A percentile compares a stretch with the other conserved stretches of the same genome.
These are phyloP conservation scores for Frieseomelitta varia DNA, from an alignment of 1,140 invertebrate species.

Conservation along the genomic window DNA sequence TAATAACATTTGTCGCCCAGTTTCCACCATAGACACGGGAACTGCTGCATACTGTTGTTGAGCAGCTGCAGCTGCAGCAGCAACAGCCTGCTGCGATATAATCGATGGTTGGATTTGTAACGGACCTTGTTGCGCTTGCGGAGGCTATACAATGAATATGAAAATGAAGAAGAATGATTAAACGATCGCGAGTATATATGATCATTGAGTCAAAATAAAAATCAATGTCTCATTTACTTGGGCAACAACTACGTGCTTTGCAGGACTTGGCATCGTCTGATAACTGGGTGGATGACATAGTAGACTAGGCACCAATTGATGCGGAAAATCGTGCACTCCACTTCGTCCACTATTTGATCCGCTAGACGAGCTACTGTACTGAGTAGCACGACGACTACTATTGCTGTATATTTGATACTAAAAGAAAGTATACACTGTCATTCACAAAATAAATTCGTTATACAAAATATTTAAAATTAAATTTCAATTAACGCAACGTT, in stretches of 20 bases:
- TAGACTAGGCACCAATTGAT: constrained; percentile 95
- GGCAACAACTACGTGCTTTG: constrained; percentile 94
- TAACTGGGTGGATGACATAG: constrained; percentile 92
- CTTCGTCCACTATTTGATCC: constrained; percentile 78
- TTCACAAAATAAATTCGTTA: background rate
- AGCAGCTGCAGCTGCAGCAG: constrained; percentile 82
- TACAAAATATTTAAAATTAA: background rate
- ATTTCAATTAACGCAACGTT: background rate
- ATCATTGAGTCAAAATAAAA: background rate
- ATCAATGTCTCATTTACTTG: constrained; percentile 73
- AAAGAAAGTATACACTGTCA: constrained; percentile 62
- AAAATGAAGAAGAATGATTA: background rate
- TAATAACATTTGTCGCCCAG: constrained; percentile 86
- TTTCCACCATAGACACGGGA: constrained; percentile 95
- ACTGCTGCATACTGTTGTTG: constrained; percentile 91
- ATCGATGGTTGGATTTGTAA: constrained; percentile 88
- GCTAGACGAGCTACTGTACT: constrained; percentile 79
- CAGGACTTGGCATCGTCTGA: constrained; percentile 91
- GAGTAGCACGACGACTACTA: constrained; percentile 86
- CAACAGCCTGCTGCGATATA: constrained; percentile 86
- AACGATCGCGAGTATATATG: background rate
- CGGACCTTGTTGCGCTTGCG: constrained; percentile 80
- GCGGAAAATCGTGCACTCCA: constrained; percentile 87
- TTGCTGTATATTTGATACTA: constrained; percentile 94
- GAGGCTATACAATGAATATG: constrained; percentile 73